Base-by-base conservation (phyloP, 2,113 vertebrate genomes). In the Piliocolobus tephrosceles region DNA sequence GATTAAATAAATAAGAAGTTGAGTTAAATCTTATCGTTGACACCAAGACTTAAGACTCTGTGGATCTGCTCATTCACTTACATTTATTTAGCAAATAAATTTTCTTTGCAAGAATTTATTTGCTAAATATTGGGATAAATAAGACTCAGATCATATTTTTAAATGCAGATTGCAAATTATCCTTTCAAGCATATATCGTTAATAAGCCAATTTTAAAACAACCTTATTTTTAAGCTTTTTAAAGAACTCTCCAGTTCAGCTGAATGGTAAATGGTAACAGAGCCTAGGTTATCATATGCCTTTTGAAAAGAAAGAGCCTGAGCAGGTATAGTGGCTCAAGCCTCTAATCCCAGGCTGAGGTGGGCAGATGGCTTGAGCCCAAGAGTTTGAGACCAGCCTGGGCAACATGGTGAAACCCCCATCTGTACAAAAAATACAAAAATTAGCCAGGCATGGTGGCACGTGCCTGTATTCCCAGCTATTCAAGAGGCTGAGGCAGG, bases 261-360 rank as follows among this genome's bases (percentile, higher is more conserved):
- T 50, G 35, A 93, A 50, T 58, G 55, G n/a, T 81, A 84, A 83
- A 14, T 91, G n/a, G n/a, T 79, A 40, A 86, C 17, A 75, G 32
- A 90, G 43, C 50, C n/a, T 55, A 66, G 72, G 76, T 87, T 94
- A 50, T 50, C 72, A 43, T 58, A 20, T 55, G 30, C 17, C 47
- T 40, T 95, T 47, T 72, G 76, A 92, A 92, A 95, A 89, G 35
- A 85, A 76, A 93, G 11, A 86, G 5, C 1, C 38, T 93, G 61
- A 64, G 27, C 27, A 64, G 27, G 27, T 13, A 64, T 64, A 13
- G 61, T 64, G 61, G 27, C 61, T 64, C 61, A 64, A 64, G 61
- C 61, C 61, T 64, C 27, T 64, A 64, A 64, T 64, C 61, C 61
- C 61, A 64, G 12, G 27, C 61, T 0, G 61, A 64, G 61, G 61